Conservation (phyloP, 2,113 vertebrate species). For the Periophthalmus modestus region DNA sequence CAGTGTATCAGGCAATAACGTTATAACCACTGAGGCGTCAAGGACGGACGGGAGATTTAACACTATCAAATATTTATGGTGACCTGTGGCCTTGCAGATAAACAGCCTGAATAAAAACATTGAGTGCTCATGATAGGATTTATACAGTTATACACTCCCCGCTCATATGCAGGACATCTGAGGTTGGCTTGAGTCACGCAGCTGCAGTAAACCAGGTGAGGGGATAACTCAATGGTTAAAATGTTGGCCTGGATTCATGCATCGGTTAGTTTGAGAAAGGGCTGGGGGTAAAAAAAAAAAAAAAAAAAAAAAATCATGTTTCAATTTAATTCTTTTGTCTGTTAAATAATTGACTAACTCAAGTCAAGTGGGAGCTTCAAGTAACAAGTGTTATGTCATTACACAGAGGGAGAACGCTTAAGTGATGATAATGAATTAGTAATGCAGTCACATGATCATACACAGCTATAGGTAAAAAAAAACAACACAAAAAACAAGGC, state of each 20-base stretch:
- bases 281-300: too few relatives aligned
- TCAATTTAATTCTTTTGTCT: too few relatives aligned
- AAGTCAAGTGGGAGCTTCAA: too few relatives aligned
- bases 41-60: slow-evolving; percentile 18
- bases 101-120: slow-evolving; percentile 30
- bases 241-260: neutral
- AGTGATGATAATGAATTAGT: too few relatives aligned
- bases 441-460: too few relatives aligned
- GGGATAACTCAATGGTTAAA: neutral
- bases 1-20: neutral
- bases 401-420: too few relatives aligned
- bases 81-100: slow-evolving; percentile 34
- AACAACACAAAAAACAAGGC: too few relatives aligned
- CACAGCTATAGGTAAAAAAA: too few relatives aligned
- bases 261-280: too few relatives aligned
- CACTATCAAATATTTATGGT: slow-evolving; percentile 19
- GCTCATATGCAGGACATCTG: slow-evolving; percentile 22
- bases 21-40: slow-evolving; percentile 8
- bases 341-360: too few relatives aligned
- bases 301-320: too few relatives aligned
- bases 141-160: slow-evolving; percentile 11
- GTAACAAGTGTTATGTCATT: too few relatives aligned
- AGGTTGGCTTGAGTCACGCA: slow-evolving; percentile 1
- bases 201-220: neutral
- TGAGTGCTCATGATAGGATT: neutral